Evolutionary conservation across 2,797 vertebrate species (phyloP).

Genomic region (Somateria mollissima): DNA sequence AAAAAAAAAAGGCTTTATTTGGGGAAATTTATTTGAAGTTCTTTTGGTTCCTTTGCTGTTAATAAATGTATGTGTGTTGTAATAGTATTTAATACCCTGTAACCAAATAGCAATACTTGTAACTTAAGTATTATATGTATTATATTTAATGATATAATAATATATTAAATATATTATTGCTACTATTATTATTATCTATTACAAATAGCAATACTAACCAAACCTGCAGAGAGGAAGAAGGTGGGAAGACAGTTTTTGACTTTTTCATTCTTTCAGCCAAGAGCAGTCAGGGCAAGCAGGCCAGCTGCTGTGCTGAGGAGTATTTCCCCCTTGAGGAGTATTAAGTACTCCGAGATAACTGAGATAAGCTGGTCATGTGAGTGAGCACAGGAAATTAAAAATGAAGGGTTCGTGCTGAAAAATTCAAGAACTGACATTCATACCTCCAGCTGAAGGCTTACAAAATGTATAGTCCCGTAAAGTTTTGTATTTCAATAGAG

Average conservation of each 20-base stretch:
- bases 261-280: not conserved
- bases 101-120: not conserved
- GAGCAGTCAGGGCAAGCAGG: not conserved
- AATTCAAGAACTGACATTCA: not conserved
- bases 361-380: not conserved
- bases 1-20: not conserved
- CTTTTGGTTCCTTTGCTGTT: not conserved
- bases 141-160: not conserved
- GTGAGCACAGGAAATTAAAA: not conserved
- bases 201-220: not conserved
- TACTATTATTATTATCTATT: not conserved
- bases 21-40: not conserved
- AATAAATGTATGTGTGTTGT: not conserved
- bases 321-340: not conserved
- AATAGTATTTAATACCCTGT: not conserved
- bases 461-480: fast-evolving
- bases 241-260: no score
- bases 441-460: not conserved
- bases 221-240: not conserved
- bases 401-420: not conserved
- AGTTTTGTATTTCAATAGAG: not conserved
- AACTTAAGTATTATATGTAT: not conserved
- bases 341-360: not conserved
- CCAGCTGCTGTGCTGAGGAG: not conserved
- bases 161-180: not conserved